Conservation (phyloP, 2,888 invertebrate genomes). For the Bruchidius siliquastri region DNA sequence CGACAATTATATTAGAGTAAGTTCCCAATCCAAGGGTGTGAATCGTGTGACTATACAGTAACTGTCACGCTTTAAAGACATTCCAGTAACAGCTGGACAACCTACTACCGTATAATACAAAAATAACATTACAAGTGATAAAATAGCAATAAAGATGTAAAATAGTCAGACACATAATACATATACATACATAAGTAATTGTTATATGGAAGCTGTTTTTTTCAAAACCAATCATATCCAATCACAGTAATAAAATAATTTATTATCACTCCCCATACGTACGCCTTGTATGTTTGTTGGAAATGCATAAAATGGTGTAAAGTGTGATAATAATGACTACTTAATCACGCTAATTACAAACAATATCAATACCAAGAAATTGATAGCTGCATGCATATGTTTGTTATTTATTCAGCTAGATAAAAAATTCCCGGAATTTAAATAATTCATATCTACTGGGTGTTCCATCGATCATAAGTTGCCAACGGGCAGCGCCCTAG, state of each 20-base stretch:
- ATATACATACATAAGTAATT: neutral
- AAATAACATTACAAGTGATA: neutral
- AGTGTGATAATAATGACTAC: neutral
- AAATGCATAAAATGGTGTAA: neutral
- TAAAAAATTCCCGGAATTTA: neutral
- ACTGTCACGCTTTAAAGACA: neutral
- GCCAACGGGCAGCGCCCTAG: no score
- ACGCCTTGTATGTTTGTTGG: neutral
- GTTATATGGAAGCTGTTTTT: neutral
- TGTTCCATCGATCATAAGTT: no score
- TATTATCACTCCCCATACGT: neutral
- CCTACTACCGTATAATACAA: neutral
- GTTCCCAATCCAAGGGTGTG: no score
- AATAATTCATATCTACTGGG: no score
- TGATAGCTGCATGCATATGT: neutral
- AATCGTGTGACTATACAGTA: no score
- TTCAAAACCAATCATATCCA: neutral
- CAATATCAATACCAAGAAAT: neutral
- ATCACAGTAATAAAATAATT: neutral
- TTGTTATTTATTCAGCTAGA: neutral
- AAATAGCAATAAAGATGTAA: neutral
- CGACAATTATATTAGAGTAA: no score
- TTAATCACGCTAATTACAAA: neutral
- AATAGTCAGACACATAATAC: neutral
- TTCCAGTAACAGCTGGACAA: neutral